Evolutionary conservation across 2,888 invertebrate genomes (phyloP).

Genomic region (Homarus gammarus): DNA sequence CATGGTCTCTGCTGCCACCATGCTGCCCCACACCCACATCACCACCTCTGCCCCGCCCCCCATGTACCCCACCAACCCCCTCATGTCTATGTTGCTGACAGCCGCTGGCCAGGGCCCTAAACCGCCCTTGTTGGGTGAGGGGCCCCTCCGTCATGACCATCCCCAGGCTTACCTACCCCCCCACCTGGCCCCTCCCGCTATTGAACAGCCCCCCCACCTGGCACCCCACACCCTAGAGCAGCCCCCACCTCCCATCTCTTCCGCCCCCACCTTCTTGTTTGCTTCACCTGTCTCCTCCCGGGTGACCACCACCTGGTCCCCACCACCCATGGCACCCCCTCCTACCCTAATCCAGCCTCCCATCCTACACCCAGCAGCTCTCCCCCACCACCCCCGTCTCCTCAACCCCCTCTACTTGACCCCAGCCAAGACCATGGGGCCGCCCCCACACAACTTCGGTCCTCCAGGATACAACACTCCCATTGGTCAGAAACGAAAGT

Average conservation of each 20-base stretch:
- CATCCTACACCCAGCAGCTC: slow-evolving; percentile 51
- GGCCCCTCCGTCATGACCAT: slow-evolving; percentile 75
- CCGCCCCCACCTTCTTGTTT: slow-evolving; percentile 74
- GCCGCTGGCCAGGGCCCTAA: slow-evolving; percentile 56
- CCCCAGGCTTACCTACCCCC: slow-evolving; percentile 70
- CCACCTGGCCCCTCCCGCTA: slow-evolving; percentile 64
- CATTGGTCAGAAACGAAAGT: slow-evolving; percentile 79
- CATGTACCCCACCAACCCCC: slow-evolving; percentile 61
- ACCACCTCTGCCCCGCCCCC: slow-evolving; percentile 63
- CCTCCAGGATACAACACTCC: slow-evolving; percentile 77
- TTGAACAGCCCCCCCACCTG: slow-evolving; percentile 72
- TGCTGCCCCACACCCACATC: slow-evolving; percentile 76
- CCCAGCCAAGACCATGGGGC: slow-evolving; percentile 49
- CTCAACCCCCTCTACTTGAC: slow-evolving; percentile 70
- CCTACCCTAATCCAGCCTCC: slow-evolving; percentile 74
- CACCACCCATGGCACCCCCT: slow-evolving; percentile 75
- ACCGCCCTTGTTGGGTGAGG: slow-evolving; percentile 58
- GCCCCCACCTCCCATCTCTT: slow-evolving; percentile 76
- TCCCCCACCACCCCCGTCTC: slow-evolving; percentile 49
- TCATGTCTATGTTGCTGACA: slow-evolving; percentile 67
- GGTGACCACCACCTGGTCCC: slow-evolving; percentile 61
- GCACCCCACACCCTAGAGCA: slow-evolving; percentile 76
- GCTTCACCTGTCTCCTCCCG: slow-evolving; percentile 67
- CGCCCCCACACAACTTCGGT: slow-evolving; percentile 76
- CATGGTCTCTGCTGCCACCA: slow-evolving; percentile 76